Base-by-base conservation (phyloP, 53 echinoderm and acorn worm species). In the Mesocentrotus franciscanus region DNA sequence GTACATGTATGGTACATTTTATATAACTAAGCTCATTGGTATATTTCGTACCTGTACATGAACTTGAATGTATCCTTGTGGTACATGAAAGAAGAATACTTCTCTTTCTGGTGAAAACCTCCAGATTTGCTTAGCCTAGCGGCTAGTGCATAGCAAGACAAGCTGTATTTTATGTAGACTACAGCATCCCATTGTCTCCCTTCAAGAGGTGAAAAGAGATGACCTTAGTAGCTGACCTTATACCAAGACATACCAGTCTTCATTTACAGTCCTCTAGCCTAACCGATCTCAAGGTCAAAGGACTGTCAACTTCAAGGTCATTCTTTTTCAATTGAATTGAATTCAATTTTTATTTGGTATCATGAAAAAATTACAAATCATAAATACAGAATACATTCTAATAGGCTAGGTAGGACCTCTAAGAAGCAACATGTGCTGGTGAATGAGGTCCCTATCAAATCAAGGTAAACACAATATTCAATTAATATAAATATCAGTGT, bases 101-200 rank as follows among this genome's bases (percentile, higher is more conserved):
- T 81, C 15, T 74, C 32, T 74, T 74, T 74, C 74, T 74, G 29
- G 26, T 74, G 14, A 74, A 74, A 74, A 68, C 32, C 74, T 29
- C 32, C 32, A 74, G 74, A 29, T 74, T 74, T 74, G 74, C 12
- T 1, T 32, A 30, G 11, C 81, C 81, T 81, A 39, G 36, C 36
- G 33, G 49, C 49, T 49, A 2, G 49, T 7, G 49, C 49, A 49
- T 49, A 5, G 49, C 6, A 12, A 74, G 74, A 74, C 74, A 74
- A 17, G 20, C 33, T 42, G 81, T 81, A 42, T 81, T 81, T 39
- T 81, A 81, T 81, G 42, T 39, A 76, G 76, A 76, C 76, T 76
- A 76, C 33, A 81, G 81, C 42, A 22, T 81, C 81, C 81, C 81
- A 81, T 81, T 81, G 81, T 81, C 39, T 81, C 81, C 29, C 20